Base-by-base conservation (phyloP, 2,888 invertebrate genomes). In the Oscheius sp. region DNA sequence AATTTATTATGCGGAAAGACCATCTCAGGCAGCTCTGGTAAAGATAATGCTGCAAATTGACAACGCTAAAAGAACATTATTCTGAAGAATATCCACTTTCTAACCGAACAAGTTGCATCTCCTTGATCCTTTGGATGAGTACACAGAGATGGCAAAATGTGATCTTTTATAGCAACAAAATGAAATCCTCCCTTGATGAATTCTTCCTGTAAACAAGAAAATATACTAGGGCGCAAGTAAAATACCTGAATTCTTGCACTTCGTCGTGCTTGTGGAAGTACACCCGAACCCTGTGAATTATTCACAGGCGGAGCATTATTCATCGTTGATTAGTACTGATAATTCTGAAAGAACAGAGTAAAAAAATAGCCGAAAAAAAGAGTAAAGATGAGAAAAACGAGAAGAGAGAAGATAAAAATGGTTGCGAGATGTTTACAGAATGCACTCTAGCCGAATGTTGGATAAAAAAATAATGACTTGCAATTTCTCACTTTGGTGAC, bases 1-100 rank as follows among this genome's bases (percentile, higher is more conserved):
- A 99, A 90, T 76, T 92, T 90, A 88, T 99, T 99, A 85, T 94
- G 93, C 23, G 96, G 94, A 91, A 98, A 99, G 25, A 98, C 94
- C 98, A 99, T 99, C 88, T 99, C 99, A 5, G 99, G 99, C 85
- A 85, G 74, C 59, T 81, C 80, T 2, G 82, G 85, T n/a, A 87
- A 73, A n/a, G 76, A 35, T 29, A 87, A 76, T 56, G 80, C 76
- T 7, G 66, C 70, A 18, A 77, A 79, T 66, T 77, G 61, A 74
- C 87, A 87, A 21, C 83, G 75, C 82, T 85, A 71, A 58, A 81
- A 56, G 45, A 21, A n/a, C 18, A 35, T 45, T 21, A 18, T 23
- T 9, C 3, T 35, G 3, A 18, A 56, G 71, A 43, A 68, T 6
- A 18, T 25, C n/a, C 27, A 69, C 71, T 73, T 58, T 21, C 35